Base-by-base conservation (phyloP, 2,888 invertebrate genomes). In the Coecobrya sp. region DNA sequence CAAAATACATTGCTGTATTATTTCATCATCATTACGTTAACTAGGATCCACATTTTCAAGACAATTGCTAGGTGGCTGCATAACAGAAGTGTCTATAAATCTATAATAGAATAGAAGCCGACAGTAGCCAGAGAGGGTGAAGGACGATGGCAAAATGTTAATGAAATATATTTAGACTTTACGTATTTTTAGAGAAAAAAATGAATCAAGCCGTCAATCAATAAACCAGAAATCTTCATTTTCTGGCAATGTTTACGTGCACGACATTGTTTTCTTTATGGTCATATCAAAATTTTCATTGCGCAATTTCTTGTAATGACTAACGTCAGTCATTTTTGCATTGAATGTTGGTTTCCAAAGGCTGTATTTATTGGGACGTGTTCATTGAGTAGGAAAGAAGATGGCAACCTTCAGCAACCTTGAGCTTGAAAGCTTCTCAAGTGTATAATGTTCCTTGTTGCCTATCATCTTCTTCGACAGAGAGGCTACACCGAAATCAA, bases 401-500 rank as follows among this genome's bases (percentile, higher is more conserved):
- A 52, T 52, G 36, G 19, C 27, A 92, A 89, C 92, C 92, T 92
- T 92, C 88, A 89, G 52, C 89, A 92, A 92, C 92, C 92, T 92
- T 92, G 92, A 92, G 92, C 84, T 88, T 88, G 92, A 92, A 91
- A 91, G 55, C 73, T 52, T 70, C 36, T 84, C 84, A 36, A 25
- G 30, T 30, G 68, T 62, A 5, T 30, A 30, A 68, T 68, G 10
- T 25, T 62, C 19, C 36, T 36, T 10, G 2, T 1, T 19, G 19
- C 7, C 62, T 22, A 16, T 30, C 16, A 68, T 68, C 30, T 68
- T 68, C 68, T 19, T 73, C 0, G n/a, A n/a, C 1, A 73, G 42
- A 42, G 8, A 42, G 19, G 30, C 19, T 73, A 73, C 73, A 68
- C 36, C 42, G 42, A 73, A 73, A 42, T 42, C 42, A 73, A 73